Evolutionary conservation across 1,140 invertebrate species (phyloP), one percentile per base, ranked within the genome.

Genomic region (Apis florea): DNA sequence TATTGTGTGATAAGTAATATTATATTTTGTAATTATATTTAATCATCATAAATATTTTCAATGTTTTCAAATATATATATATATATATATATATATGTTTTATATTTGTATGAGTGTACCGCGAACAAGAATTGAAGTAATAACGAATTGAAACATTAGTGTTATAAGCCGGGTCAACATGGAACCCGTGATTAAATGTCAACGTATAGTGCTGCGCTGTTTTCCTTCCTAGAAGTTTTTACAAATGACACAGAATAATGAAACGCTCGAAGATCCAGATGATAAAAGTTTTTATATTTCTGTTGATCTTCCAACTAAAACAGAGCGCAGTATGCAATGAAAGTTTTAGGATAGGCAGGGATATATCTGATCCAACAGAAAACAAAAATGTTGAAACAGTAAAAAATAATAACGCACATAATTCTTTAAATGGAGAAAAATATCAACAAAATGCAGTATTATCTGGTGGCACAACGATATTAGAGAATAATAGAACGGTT

Each of bases 251-350:
- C 54, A 49, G 15, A 53, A 84, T 61, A 79, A 92, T 92, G 91
- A 91, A 83, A 76, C 88, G 76, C 59, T 88, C 82, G 40, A 91
- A 87, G 85, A 92, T 89, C 67, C 90, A 87, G 69, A 91, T 83
- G 56, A 90, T 90, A 70, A 85, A 90, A 47, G 87, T 89, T 75
- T 87, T 89, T 68, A n/a, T 90, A 64, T 90, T 91, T 75, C 83
- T 90, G 63, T 86, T 89, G 70, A 89, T 90, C 61, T 88, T 91
- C 72, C 64, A 91, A 24, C 49, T 90, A 11, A 80, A 82, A 13
- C 89, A 90, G 73, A 83, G 84, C 26, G 78, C 79, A 12, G 80
- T 84, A 61, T 90, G 89, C 77, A 64, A 89, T 76, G 89, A 69
- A 71, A 88, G 58, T 76, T 70, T 72, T 11, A 83, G 73, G 54